Conservation (phyloP, 2,113 vertebrate species). For the Indri indri region DNA sequence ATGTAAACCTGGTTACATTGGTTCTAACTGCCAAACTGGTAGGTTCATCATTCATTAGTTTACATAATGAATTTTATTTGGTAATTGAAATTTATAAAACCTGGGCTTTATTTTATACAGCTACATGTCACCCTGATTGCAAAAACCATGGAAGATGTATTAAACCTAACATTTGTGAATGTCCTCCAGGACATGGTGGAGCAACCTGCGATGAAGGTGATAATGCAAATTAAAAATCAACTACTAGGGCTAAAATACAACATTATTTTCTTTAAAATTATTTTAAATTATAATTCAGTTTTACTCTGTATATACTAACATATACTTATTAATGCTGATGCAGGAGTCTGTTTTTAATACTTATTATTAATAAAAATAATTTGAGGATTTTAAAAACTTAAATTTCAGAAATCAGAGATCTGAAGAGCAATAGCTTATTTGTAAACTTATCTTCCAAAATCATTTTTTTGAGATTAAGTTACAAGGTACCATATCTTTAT, state of each 20-base stretch:
- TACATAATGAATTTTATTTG: neutral
- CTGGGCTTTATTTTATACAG: slow-evolving; percentile 80
- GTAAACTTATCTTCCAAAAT: slow-evolving; percentile 6
- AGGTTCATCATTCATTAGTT: slow-evolving; percentile 73
- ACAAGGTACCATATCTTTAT: neutral
- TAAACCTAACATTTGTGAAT: slow-evolving; percentile 89
- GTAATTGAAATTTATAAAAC: slow-evolving; percentile 50
- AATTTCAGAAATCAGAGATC: neutral
- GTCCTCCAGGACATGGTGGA: slow-evolving; percentile 86
- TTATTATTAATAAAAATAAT: neutral
- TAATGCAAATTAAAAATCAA: neutral
- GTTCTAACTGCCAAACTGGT: slow-evolving; percentile 91
- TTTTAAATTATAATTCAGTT: neutral
- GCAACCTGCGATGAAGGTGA: slow-evolving; percentile 90
- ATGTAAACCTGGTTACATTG: slow-evolving; percentile 90
- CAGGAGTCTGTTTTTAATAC: neutral
- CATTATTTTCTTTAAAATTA: neutral
- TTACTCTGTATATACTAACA: neutral
- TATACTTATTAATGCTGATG: neutral
- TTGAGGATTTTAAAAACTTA: neutral
- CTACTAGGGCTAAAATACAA: neutral
- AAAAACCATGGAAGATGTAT: slow-evolving; percentile 92
- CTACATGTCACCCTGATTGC: slow-evolving; percentile 91
- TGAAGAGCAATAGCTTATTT: neutral
- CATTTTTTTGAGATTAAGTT: neutral